Conservation (phyloP, 2,797 vertebrate genomes). For the Urophycis tenuis region DNA sequence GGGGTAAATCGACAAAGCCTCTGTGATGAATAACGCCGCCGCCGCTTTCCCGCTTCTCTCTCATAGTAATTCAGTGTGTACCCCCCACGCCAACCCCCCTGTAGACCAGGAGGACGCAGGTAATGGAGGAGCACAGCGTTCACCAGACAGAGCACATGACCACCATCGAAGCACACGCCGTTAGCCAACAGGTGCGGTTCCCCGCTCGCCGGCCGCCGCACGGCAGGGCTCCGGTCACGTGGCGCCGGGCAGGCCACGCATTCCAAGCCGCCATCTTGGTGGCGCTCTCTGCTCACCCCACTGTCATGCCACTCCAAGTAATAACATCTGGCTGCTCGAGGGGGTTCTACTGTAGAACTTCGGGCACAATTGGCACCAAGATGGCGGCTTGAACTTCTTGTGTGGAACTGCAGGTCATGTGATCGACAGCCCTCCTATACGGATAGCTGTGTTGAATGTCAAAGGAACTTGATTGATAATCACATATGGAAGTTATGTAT, state of each 20-base stretch:
- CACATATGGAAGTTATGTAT: background rate
- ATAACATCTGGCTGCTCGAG: too few species aligned
- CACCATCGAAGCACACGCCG: constrained; percentile 91
- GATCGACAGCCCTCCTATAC: background rate
- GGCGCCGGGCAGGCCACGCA: too few species aligned
- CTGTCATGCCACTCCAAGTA: too few species aligned
- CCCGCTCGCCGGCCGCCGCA: background rate
- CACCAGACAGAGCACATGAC: constrained; percentile 91
- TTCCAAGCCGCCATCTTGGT: too few species aligned
- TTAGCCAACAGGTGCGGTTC: constrained; percentile 86
- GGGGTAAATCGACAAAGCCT: too few species aligned
- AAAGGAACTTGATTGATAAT: background rate
- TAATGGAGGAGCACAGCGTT: constrained; percentile 90
- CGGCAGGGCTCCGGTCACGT: background rate
- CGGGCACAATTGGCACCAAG: background rate
- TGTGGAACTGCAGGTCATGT: background rate
- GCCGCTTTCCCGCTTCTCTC: background rate
- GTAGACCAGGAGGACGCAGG: constrained; percentile 38
- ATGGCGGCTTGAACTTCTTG: background rate
- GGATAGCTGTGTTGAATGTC: background rate
- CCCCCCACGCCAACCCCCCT: constrained; percentile 29
- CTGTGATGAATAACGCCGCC: background rate
- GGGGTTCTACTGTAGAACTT: too few species aligned
- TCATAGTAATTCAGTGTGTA: constrained; percentile 13
- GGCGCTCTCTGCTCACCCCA: too few species aligned